Conservation (phyloP, 2,113 vertebrate genomes). For the Chrysemys picta region DNA sequence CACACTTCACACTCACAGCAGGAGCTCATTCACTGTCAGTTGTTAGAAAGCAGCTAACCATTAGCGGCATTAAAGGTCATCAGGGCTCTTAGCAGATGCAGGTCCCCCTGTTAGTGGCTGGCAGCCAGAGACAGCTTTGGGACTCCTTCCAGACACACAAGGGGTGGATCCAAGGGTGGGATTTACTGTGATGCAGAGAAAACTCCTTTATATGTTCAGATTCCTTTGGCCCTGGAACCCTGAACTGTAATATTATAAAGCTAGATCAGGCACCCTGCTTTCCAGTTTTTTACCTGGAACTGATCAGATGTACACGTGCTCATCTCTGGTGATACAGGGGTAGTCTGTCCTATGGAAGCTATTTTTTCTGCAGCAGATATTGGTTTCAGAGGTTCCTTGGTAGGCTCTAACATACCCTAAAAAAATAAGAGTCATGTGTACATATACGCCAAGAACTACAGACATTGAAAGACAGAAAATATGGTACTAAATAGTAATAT, state of each 20-base stretch:
- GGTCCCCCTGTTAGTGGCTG: not conserved
- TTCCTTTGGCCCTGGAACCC: not conserved
- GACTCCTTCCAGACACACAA: slow-evolving; percentile 25
- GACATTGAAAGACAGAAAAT: not conserved
- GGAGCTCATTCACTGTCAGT: not conserved
- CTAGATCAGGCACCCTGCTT: not conserved
- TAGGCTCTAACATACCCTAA: slow-evolving; percentile 94
- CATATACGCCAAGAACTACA: not conserved
- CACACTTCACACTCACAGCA: not conserved
- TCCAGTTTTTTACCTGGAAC: slow-evolving; percentile 84
- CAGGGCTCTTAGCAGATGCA: slow-evolving; percentile 18
- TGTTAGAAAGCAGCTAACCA: not conserved
- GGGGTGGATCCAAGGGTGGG: slow-evolving; percentile 47
- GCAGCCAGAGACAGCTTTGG: not conserved
- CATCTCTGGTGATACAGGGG: slow-evolving; percentile 82
- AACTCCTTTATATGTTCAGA: not conserved
- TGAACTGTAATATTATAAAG: not conserved
- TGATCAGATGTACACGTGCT: slow-evolving; percentile 84
- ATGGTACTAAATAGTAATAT: not conserved
- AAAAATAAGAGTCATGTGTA: slow-evolving; percentile 9
- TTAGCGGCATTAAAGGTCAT: not conserved
- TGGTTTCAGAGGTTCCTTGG: slow-evolving; percentile 91
- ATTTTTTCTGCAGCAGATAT: slow-evolving; percentile 88
- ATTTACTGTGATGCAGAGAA: not conserved
- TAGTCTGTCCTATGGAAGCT: slow-evolving; percentile 89